Conservation (phyloP, 2,888 invertebrate species). For the Ennomos fuscantarius region DNA sequence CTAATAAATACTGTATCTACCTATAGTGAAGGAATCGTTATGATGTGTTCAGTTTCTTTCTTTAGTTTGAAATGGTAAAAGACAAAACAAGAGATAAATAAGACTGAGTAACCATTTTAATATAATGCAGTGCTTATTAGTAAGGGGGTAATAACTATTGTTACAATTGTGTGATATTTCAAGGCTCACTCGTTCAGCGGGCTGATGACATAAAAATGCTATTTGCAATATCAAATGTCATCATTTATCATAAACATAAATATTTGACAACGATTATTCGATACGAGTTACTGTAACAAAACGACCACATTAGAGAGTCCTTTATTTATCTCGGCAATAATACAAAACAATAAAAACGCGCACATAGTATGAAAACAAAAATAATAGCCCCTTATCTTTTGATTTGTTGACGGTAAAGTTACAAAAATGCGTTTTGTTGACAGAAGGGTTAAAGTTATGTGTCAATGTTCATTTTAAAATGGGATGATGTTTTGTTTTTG, state of each 20-base stretch:
- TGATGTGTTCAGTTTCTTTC: no score
- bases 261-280: constrained; percentile 3
- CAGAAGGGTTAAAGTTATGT: constrained; percentile 8
- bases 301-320: constrained; percentile 27
- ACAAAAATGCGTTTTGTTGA: constrained; percentile 22
- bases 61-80: no score
- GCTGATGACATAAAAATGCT: not conserved
- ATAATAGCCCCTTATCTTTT: constrained; percentile 43
- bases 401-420: constrained; percentile 41
- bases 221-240: constrained; percentile 21
- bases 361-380: constrained; percentile 46
- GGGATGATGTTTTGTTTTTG: not conserved
- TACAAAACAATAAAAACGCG: constrained; percentile 47
- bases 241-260: constrained; percentile 4
- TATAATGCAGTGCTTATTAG: no score
- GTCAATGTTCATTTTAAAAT: constrained; percentile 1
- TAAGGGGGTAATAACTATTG: no score
- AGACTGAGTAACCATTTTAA: no score
- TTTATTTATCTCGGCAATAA: constrained; percentile 44
- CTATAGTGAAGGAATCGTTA: no score
- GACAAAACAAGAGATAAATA: no score
- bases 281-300: constrained; percentile 5
- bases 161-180: no score
- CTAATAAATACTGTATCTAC: no score
- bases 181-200: no score